A percentile compares a stretch with the other conserved stretches of the same genome.
Conservation (phyloP, 2,888 invertebrate genomes). For the Anaspis maculata region DNA sequence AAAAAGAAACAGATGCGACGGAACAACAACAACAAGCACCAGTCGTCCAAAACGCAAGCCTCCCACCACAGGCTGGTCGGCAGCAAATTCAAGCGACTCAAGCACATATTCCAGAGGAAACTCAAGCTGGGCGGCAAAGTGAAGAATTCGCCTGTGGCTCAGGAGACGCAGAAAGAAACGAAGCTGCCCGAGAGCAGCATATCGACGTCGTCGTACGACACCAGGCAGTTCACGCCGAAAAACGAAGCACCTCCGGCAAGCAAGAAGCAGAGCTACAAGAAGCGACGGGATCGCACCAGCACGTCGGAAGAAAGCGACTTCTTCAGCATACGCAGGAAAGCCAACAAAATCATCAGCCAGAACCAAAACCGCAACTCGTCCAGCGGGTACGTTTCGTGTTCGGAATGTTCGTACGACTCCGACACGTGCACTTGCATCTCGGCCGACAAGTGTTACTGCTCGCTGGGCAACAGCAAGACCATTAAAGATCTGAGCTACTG, state of each 20-base stretch:
- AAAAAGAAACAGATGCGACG: constrained; percentile 60
- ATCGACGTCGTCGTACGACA: constrained; percentile 54
- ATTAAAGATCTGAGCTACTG: constrained; percentile 52
- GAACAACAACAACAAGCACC: constrained; percentile 34
- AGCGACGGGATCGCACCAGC: constrained; percentile 30
- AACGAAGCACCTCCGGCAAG: constrained; percentile 37
- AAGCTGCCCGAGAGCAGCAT: constrained; percentile 51
- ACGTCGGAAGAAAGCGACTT: constrained; percentile 45
- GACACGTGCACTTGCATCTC: constrained; percentile 70
- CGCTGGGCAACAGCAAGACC: constrained; percentile 50
- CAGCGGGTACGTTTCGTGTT: constrained; percentile 73
- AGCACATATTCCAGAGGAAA: constrained; percentile 52
- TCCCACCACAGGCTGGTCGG: constrained; percentile 27
- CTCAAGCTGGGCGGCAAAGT: constrained; percentile 33
- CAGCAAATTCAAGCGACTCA: constrained; percentile 34
- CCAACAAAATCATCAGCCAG: constrained; percentile 23
- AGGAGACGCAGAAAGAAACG: constrained; percentile 4
- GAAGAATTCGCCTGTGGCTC: constrained; percentile 4
- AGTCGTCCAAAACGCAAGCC: no score
- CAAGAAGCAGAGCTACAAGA: constrained; percentile 30
- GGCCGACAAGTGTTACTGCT: constrained; percentile 81
- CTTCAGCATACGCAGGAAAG: constrained; percentile 36
- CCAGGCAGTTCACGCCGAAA: constrained; percentile 53
- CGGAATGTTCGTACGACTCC: constrained; percentile 79
- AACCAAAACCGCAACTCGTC: constrained; percentile 42